Evolutionary conservation across 2,797 vertebrate genomes (phyloP), one percentile per base, ranked within the genome.

Genomic region (Microhierax caerulescens): DNA sequence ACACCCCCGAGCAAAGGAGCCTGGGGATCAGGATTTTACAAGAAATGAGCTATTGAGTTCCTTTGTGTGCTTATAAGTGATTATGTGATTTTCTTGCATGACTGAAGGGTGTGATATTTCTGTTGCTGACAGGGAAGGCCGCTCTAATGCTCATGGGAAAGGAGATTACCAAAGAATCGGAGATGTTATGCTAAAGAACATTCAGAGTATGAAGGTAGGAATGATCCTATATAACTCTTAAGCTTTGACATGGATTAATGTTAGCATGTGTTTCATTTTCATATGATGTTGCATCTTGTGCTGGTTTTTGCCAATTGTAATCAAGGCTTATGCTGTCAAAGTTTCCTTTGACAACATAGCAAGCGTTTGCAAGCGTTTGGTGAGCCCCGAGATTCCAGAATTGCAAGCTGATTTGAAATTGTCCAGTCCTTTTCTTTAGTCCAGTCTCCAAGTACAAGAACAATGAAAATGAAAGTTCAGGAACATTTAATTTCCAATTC

Each of bases 81-180:
- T 95, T 91, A 85, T 76, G 47, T 1, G 20, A 30, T 77, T 95
- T 92, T 72, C 84, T 77, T 89, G 63, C 69, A 7, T 77, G 72
- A 88, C 95, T 97, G 45, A 98, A 94, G 54, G 54, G 61, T 93
- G 85, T 81, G 61, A 50, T 88, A 43, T 90, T 97, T 94, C 77
- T 67, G 94, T 56, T 97, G 64, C 53, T 91, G 76, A 91, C 96
- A 99, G 99, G 99, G 99, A 99, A 98, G 99, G 99, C 80, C 99
- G 99, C 50, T 99, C 99, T 37, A 99, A 99, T 45, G 99, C 99
- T 70, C 99, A 99, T 96, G 98, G 99, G 95, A 99, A 99, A 98
- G 99, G 98, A 93, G 99, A 99, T 97, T 98, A 99, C 98, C 99
- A 99, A 98, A 99, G 98, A 97, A 99, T 99, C 19, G 99, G 99